Base-by-base conservation (phyloP, 2,888 invertebrate genomes). In the Tenthredo amoena region DNA sequence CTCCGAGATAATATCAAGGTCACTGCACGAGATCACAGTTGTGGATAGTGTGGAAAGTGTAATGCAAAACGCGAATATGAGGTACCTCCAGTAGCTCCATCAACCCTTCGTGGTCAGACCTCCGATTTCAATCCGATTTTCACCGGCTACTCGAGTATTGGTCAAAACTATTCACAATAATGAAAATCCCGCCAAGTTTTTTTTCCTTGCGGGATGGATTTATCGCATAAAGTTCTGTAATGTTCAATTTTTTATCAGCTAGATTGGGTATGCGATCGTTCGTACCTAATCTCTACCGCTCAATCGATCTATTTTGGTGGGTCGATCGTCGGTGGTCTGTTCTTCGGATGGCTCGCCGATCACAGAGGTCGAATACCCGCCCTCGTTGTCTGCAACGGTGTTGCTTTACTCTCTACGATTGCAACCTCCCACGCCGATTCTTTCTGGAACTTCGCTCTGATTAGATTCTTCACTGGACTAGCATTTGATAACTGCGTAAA, bases 241-340 rank as follows among this genome's bases (percentile, higher is more conserved):
- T 55, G 7, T 58, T 26, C 7, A 55, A 18, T 89, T 89, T 86
- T 86, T 87, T 87, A 91, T 92, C 92, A 95, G 95, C 92, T 94
- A 90, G 93, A 94, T 91, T 95, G 95, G 95, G 95, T 95, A 91
- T 95, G 95, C 91, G 94, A 94, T 74, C 92, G 93, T 71, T 94
- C 94, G 62, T 94, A 94, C 87, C 93, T 94, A 81, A 93, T 94
- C 26, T 94, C 94, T n/a, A 91, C 94, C 62, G 93, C 94, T 15
- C 94, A 94, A 90, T 93, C 94, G 21, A 91, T 95, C 58, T 95
- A 95, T 90, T 95, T 95, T 90, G 91, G 94, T 85, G 95, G 95
- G 5, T 94, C 95, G 26, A 94, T 95, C 85, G 88, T 94, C 40
- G 95, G 95, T 4, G 94, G 94, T 5, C 93, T 95, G 40, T 86